These are phyloP conservation scores for Eumeta japonica DNA, from an alignment of 1,140 invertebrate species.

Conservation along the genomic window DNA sequence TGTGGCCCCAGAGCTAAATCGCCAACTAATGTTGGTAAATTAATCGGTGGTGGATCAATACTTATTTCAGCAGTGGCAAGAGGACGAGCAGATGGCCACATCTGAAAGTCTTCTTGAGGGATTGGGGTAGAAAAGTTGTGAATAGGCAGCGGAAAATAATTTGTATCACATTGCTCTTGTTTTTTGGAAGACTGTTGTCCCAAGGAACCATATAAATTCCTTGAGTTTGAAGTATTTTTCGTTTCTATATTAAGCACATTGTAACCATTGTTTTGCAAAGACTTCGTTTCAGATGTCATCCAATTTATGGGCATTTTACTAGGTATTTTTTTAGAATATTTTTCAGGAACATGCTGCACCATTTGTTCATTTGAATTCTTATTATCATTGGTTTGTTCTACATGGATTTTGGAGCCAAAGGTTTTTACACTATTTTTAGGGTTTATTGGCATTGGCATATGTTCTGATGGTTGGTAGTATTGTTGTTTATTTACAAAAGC, in stretches of 20 bases:
- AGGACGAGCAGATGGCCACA: constrained; percentile 41
- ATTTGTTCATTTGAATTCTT: constrained; percentile 12
- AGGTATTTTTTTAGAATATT: constrained; percentile 47
- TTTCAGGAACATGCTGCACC: constrained; percentile 27
- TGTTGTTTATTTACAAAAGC: constrained; percentile 29
- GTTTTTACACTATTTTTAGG: not conserved
- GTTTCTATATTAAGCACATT: constrained; percentile 18
- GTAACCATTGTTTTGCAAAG: constrained; percentile 36
- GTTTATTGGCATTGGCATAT: not conserved
- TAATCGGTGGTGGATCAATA: constrained; percentile 48
- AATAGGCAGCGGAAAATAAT: constrained; percentile 47
- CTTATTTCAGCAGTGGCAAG: constrained; percentile 48
- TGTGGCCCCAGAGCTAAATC: constrained; percentile 47
- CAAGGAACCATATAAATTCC: constrained; percentile 24
- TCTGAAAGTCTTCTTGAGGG: constrained; percentile 39
- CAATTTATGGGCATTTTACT: constrained; percentile 53
- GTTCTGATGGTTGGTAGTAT: constrained; percentile 22
- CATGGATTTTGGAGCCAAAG: not conserved
- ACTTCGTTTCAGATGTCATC: constrained; percentile 49
- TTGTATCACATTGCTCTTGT: constrained; percentile 29
- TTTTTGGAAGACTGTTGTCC: constrained; percentile 28
- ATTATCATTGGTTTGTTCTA: not conserved
- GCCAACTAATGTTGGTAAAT: constrained; percentile 45
- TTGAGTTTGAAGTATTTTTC: constrained; percentile 33
- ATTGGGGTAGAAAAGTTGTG: constrained; percentile 37